Evolutionary conservation across 2,113 vertebrate genomes (phyloP).

Genomic region (Propithecus coquereli): DNA sequence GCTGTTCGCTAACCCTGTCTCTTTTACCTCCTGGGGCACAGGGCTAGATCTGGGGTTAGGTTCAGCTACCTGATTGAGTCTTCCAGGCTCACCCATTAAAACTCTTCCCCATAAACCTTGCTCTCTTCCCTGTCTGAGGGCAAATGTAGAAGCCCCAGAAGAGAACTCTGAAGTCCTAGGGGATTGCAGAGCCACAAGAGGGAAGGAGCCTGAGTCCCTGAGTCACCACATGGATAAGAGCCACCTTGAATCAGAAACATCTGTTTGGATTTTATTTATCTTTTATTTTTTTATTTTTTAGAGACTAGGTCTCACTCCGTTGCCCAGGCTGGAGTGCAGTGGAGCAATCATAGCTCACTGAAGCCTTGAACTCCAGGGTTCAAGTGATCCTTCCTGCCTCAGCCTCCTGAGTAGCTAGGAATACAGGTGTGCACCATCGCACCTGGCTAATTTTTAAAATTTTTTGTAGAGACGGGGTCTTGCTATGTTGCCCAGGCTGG

Average conservation of each 20-base stretch:
- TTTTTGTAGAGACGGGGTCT: neutral
- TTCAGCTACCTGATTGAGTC: neutral
- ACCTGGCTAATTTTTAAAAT: neutral
- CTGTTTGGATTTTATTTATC: neutral
- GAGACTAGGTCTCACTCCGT: neutral
- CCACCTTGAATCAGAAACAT: neutral
- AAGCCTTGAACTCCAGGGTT: neutral
- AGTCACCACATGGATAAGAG: neutral
- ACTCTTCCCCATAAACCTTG: neutral
- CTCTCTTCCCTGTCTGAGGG: neutral
- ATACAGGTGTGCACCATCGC: accelerated
- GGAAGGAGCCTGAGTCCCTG: neutral
- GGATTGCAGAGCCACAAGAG: neutral
- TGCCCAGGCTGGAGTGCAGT: neutral
- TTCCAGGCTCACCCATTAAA: neutral
- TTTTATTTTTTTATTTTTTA: neutral
- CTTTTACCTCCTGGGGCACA: neutral
- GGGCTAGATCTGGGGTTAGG: neutral
- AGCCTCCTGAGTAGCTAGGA: neutral
- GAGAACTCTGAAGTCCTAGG: neutral
- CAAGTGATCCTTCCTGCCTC: neutral
- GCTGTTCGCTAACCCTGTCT: neutral
- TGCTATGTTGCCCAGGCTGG: neutral
- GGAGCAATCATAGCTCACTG: neutral
- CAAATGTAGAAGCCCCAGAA: neutral